Evolutionary conservation across 1,140 invertebrate genomes (phyloP).

Genomic region (Drosophila parabipectinata): DNA sequence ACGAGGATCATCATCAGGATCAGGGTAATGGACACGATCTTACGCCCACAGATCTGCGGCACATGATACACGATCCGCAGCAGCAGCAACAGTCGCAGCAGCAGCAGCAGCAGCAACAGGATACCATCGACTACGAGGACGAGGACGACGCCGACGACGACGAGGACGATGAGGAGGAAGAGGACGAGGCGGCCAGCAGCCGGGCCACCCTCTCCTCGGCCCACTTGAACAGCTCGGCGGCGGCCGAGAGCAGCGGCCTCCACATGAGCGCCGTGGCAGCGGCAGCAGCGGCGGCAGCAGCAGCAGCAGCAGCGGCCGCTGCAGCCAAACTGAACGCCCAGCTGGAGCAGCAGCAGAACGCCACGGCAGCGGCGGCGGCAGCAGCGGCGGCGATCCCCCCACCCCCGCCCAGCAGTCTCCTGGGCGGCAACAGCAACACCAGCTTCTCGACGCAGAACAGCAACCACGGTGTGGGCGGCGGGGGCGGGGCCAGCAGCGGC

Average conservation of each 20-base stretch:
- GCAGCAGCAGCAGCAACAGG: slow-evolving; percentile 29
- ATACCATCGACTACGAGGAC: slow-evolving; percentile 49
- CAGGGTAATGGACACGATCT: slow-evolving; percentile 40
- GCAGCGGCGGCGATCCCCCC: background rate
- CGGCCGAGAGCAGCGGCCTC: slow-evolving; percentile 53
- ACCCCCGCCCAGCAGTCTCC: slow-evolving; percentile 41
- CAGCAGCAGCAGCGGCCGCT: slow-evolving; percentile 60
- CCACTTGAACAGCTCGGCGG: slow-evolving; percentile 48
- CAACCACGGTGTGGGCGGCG: slow-evolving; percentile 49
- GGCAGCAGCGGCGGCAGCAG: slow-evolving; percentile 63
- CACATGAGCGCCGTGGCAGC: slow-evolving; percentile 69
- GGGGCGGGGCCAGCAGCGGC: slow-evolving; percentile 20
- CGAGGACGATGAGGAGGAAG: slow-evolving; percentile 51
- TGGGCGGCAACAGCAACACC: slow-evolving; percentile 68
- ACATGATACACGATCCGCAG: slow-evolving; percentile 27
- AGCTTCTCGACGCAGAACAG: slow-evolving; percentile 74
- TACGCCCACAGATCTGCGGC: slow-evolving; percentile 56
- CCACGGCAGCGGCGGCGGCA: slow-evolving; percentile 41
- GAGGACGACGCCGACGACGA: slow-evolving; percentile 62
- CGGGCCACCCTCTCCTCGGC: slow-evolving; percentile 42
- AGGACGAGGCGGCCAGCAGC: slow-evolving; percentile 55
- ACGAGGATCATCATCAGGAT: slow-evolving; percentile 38
- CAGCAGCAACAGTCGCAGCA: slow-evolving; percentile 26
- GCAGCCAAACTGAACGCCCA: slow-evolving; percentile 67
- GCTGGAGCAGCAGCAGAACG: slow-evolving; percentile 58